Percentiles rank a stretch among this genome's conserved stretches.
phyloP scores from a whole-genome alignment of 1,140 invertebrate species.

The Ectropis grisescens region DNA sequence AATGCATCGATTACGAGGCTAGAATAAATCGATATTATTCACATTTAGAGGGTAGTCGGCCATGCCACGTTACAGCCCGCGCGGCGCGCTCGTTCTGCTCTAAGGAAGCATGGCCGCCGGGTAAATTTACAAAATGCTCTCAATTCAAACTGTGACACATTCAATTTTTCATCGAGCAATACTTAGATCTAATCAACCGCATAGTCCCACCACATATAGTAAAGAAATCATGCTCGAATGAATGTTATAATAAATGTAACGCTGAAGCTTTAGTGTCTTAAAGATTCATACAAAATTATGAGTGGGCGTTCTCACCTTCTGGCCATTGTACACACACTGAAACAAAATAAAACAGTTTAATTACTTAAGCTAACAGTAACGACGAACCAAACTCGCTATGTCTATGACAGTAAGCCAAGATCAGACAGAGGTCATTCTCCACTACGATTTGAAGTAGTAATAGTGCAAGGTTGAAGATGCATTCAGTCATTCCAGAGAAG shows the following conservation, averaged over 20 bases:
- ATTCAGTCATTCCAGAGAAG: slow-evolving; percentile 42
- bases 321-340: slow-evolving; percentile 91
- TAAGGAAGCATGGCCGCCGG: slow-evolving; percentile 53
- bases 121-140: slow-evolving; percentile 37
- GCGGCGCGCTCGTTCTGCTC: slow-evolving; percentile 22
- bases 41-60: no score
- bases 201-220: slow-evolving; percentile 54
- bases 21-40: no score
- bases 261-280: slow-evolving; percentile 42
- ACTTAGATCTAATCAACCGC: slow-evolving; percentile 43
- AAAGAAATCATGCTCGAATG: slow-evolving; percentile 56
- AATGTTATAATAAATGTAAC: slow-evolving; percentile 59
- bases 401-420: no score
- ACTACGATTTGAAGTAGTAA: slow-evolving; percentile 49
- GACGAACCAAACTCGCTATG: background rate
- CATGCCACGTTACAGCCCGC: slow-evolving; percentile 37
- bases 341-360: slow-evolving; percentile 67
- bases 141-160: slow-evolving; percentile 37
- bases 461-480: slow-evolving; percentile 47
- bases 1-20: slow-evolving; percentile 34
- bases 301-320: slow-evolving; percentile 77
- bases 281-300: slow-evolving; percentile 20
- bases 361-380: no score
- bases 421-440: slow-evolving; percentile 53
- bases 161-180: slow-evolving; percentile 39